Conservation (phyloP, 2,797 vertebrate genomes). For the Xiphophorus birchmanni region DNA sequence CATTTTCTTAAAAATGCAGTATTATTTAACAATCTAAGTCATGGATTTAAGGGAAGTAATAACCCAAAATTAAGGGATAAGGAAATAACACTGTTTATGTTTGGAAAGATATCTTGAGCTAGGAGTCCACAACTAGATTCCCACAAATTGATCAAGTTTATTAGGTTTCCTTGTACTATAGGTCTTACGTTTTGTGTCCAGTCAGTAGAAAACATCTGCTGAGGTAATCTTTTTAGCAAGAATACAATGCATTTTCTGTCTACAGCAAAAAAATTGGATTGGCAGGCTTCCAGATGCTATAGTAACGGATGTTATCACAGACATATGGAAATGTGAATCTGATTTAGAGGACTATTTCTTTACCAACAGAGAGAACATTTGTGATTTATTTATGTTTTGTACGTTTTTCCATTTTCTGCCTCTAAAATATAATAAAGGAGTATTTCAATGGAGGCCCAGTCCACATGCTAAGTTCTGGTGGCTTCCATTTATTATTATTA, state of each 20-base stretch:
- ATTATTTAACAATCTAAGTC: no score
- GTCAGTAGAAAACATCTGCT: no score
- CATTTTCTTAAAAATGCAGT: no score
- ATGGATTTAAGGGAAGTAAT: no score
- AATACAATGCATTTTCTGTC: neutral
- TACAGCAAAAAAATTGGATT: neutral
- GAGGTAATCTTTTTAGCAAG: neutral
- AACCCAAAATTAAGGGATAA: no score
- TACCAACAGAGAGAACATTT: neutral
- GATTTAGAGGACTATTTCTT: neutral
- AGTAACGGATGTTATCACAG: neutral
- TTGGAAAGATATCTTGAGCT: no score
- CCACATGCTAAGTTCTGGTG: slow-evolving; percentile 59
- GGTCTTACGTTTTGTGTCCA: neutral
- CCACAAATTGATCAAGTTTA: no score
- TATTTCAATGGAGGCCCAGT: slow-evolving; percentile 52
- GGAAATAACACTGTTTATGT: no score
- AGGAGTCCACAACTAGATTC: no score
- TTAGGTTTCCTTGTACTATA: no score
- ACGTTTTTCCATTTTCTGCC: neutral
- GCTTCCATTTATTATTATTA: slow-evolving; percentile 66
- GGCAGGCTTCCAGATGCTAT: neutral
- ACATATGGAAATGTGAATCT: neutral
- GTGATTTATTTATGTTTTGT: neutral
- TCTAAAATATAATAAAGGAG: slow-evolving; percentile 26